phyloP scores from a whole-genome alignment of 2,113 vertebrate genomes.

The Psilopsiagon aymara region DNA sequence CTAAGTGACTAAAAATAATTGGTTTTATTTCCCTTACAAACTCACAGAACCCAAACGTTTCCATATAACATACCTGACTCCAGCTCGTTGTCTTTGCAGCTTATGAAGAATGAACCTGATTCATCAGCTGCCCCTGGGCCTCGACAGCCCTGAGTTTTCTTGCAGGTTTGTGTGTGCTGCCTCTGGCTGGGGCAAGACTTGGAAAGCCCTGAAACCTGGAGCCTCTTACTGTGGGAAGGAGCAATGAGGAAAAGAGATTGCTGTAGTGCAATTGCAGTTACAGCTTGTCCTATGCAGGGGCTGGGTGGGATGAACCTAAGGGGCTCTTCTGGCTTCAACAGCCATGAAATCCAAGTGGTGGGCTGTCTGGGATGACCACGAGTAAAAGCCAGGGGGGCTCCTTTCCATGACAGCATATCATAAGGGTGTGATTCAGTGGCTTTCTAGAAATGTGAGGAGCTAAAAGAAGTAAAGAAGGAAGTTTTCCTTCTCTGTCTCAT shows the following conservation, averaged over 20 bases:
- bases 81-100: neutral
- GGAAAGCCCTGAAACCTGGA: neutral
- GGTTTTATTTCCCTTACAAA: neutral
- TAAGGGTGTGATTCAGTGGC: constrained; percentile 52
- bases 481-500: constrained; percentile 39
- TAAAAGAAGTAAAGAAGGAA: constrained; percentile 34
- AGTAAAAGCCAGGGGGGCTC: neutral
- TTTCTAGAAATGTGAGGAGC: constrained; percentile 37
- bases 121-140: neutral
- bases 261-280: neutral
- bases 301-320: fast-evolving
- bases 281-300: neutral
- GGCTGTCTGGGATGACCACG: neutral
- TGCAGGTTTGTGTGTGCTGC: neutral
- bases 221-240: neutral
- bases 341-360: neutral
- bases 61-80: neutral
- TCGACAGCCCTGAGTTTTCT: neutral
- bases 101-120: fast-evolving
- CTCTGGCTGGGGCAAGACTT: neutral
- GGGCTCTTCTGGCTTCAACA: neutral
- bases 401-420: neutral
- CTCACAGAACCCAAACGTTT: neutral
- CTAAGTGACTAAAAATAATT: neutral
- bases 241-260: neutral